Percentiles rank a stretch among this genome's conserved stretches.
phyloP scores from a whole-genome alignment of 64 coral and sea anemone genomes.

The Porites australiensis region DNA sequence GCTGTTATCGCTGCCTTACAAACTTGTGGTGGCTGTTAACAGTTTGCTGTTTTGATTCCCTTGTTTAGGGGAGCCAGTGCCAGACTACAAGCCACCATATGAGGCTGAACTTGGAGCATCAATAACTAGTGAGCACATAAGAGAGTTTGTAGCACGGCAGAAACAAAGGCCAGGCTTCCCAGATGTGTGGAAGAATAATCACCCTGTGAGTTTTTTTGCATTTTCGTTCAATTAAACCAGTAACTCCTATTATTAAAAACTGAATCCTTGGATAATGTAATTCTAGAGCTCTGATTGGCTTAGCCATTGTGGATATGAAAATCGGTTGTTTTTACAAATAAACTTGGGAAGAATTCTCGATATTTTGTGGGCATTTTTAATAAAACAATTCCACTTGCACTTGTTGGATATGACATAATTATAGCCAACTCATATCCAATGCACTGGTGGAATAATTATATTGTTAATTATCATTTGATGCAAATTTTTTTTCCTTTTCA shows the following conservation, averaged over 20 bases:
- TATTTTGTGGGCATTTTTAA: no score
- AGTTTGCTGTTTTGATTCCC: neutral
- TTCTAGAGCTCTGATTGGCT: no score
- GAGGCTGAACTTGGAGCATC: conserved; percentile 82
- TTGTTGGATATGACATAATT: no score
- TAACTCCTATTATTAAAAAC: neutral
- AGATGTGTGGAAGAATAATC: conserved; percentile 96
- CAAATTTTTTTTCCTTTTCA: no score
- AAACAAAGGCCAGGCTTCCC: conserved; percentile 85
- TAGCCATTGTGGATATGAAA: no score
- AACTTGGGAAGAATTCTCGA: no score
- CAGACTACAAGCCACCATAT: conserved; percentile 81
- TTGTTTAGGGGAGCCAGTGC: conserved; percentile 64
- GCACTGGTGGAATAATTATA: no score
- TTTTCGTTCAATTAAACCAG: neutral
- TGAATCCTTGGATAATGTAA: neutral
- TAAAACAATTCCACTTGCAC: no score
- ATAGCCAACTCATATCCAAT: no score
- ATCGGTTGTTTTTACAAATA: no score
- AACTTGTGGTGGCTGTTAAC: neutral
- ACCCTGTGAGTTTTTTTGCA: conserved; percentile 57
- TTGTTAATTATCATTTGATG: no score
- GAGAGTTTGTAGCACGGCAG: conserved; percentile 75
- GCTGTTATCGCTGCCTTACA: neutral
- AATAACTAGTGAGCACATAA: conserved; percentile 76